These are phyloP conservation scores for Megaceryle torquata DNA, from an alignment of 2,113 vertebrate species.

Conservation along the genomic window DNA sequence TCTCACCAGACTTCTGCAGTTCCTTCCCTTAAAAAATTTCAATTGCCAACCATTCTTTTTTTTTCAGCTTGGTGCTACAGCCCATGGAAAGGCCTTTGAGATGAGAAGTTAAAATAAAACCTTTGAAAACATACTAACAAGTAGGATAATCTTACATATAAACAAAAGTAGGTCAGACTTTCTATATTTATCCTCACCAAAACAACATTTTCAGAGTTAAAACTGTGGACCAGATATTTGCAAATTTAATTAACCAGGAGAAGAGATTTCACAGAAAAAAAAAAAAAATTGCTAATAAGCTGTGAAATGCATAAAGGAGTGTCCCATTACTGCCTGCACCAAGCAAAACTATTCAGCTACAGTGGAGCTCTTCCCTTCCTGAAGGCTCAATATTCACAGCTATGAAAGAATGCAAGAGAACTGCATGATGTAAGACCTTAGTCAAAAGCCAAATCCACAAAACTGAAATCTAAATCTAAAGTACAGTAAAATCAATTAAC, in stretches of 20 bases:
- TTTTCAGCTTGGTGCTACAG: background rate
- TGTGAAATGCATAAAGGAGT: background rate
- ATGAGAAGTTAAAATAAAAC: background rate
- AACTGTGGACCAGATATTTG: background rate
- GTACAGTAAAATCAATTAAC: slow-evolving; percentile 51
- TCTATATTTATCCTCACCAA: background rate
- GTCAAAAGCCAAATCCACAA: slow-evolving; percentile 36
- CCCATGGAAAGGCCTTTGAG: background rate
- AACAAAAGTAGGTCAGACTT: background rate
- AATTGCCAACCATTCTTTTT: rapidly evolving
- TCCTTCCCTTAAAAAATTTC: background rate
- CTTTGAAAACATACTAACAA: background rate
- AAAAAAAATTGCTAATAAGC: background rate
- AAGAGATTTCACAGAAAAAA: background rate
- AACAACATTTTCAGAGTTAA: background rate
- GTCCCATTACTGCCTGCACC: background rate
- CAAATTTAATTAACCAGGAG: background rate
- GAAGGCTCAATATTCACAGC: background rate
- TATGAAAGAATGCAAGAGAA: slow-evolving; percentile 7
- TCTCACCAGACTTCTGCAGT: background rate
- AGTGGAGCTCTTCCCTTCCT: background rate
- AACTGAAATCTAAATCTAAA: slow-evolving; percentile 16
- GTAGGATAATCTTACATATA: background rate
- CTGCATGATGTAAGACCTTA: background rate
- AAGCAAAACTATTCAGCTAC: background rate